Base-by-base conservation (phyloP, 2,113 vertebrate species). In the Chamaetylas fuelleborni region DNA sequence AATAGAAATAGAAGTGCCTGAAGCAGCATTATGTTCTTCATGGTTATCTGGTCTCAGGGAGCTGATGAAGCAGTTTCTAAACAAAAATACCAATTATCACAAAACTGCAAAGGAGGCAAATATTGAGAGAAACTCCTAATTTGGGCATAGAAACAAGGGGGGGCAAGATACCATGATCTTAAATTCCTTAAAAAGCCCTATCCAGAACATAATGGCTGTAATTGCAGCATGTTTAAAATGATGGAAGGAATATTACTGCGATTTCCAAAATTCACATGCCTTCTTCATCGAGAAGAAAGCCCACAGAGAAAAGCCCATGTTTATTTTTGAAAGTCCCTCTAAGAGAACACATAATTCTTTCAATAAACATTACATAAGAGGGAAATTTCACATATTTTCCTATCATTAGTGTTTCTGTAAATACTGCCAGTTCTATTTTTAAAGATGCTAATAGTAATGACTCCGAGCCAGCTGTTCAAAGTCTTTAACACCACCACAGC, bases 311-410 rank as follows among this genome's bases (percentile, higher is more conserved):
- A 86, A 93, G 56, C 60, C 57, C 47, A 5, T 85, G 81, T 84
- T 91, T 95, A 88, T 90, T 87, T 91, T 74, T 8, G 43, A 81
- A 77, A 89, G 53, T 74, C 76, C 65, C 62, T 71, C 72, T 90
- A 50, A 94, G 45, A 71, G 84, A 78, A 36, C 79, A 71, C 69
- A 45, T 43, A 83, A 91, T 90, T 94, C 67, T 77, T 72, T 76
- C 85, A 82, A 47, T 79, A 94, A 96, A 90, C 65, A 90, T 87
- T 66, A 91, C 70, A 61, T 66, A 83, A 80, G 80, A 73, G 78
- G 58, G 82, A 73, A 76, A 70, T 66, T 66, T 93, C 76, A 83
- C 69, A 70, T 56, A 31, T 67, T 74, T 94, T 70, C 56, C 79
- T 86, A 38, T 34, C 77, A 29, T 72, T 71, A 83, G 40, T 47